These are phyloP conservation scores for Drosophila longiperda DNA, from an alignment of 2,888 invertebrate genomes.

Conservation along the genomic window DNA sequence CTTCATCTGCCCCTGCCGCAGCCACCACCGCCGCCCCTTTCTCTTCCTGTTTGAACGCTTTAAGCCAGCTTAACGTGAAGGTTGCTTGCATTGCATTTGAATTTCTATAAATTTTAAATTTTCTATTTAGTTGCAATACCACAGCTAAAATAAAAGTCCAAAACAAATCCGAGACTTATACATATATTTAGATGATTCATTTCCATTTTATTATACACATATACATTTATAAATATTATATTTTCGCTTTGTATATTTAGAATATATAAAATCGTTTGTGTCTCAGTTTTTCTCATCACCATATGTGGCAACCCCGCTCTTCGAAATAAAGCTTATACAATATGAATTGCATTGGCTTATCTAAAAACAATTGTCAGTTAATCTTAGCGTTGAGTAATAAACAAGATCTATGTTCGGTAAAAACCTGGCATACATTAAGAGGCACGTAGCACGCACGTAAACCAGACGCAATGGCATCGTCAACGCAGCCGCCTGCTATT, in stretches of 20 bases:
- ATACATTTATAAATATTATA: not conserved
- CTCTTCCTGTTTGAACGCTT: constrained; percentile 43
- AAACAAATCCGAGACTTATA: constrained; percentile 23
- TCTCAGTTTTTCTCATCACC: not conserved
- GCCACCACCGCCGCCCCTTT: not conserved
- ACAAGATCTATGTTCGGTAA: constrained; percentile 24
- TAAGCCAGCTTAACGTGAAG: constrained; percentile 70
- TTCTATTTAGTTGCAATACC: constrained; percentile 67
- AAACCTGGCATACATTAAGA: constrained; percentile 41
- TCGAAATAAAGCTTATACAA: not conserved
- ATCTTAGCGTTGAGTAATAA: constrained; percentile 41
- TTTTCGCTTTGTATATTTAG: not conserved
- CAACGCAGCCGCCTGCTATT: constrained; percentile 55
- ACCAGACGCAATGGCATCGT: constrained; percentile 44
- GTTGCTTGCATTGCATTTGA: constrained; percentile 59
- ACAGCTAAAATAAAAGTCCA: constrained; percentile 25
- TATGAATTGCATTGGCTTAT: constrained; percentile 33
- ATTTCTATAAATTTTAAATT: constrained; percentile 75
- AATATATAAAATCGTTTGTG: not conserved
- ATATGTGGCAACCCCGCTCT: not conserved
- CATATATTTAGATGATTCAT: constrained; percentile 38
- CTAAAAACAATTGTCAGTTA: constrained; percentile 44
- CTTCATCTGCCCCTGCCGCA: not conserved
- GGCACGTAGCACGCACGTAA: constrained; percentile 47
- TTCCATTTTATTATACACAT: constrained; percentile 28